A percentile compares a stretch with the other conserved stretches of the same genome.
These are phyloP conservation scores for Leuctra nigra DNA, from an alignment of 2,888 invertebrate genomes.

Conservation along the genomic window DNA sequence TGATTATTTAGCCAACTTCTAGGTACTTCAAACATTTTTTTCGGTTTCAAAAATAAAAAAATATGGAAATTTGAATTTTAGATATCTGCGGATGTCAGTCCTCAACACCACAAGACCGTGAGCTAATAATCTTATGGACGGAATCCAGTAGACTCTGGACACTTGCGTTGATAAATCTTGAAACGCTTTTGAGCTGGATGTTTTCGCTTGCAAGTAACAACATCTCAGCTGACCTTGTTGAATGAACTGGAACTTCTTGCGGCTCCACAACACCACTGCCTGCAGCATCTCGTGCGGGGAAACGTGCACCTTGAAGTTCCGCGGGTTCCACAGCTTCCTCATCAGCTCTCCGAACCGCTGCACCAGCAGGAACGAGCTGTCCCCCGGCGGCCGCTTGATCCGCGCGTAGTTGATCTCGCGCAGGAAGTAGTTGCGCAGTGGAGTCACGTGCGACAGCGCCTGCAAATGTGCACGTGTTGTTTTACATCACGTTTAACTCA, in stretches of 20 bases:
- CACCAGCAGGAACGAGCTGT: conserved; percentile 85
- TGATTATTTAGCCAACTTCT: too few relatives aligned
- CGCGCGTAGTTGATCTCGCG: conserved; percentile 87
- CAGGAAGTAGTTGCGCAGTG: conserved; percentile 90
- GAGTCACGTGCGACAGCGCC: conserved; percentile 92
- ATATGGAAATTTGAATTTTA: too few relatives aligned
- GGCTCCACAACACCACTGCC: conserved; percentile 94
- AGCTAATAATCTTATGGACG: too few relatives aligned
- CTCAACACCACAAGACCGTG: too few relatives aligned
- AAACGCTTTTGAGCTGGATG: neutral
- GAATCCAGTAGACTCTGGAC: too few relatives aligned
- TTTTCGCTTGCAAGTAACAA: too few relatives aligned
- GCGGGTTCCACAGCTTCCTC: conserved; percentile 97
- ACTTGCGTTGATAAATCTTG: too few relatives aligned
- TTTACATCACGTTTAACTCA: too few relatives aligned
- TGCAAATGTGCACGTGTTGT: too few relatives aligned
- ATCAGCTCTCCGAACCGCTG: conserved; percentile 92
- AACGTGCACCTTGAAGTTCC: conserved; percentile 98
- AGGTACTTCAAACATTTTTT: too few relatives aligned
- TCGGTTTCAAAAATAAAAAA: too few relatives aligned
- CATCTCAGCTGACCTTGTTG: conserved; percentile 93
- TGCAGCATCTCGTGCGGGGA: conserved; percentile 99
- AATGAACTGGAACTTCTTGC: conserved; percentile 96
- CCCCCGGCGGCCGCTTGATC: conserved; percentile 89
- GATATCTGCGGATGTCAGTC: too few relatives aligned